These are phyloP conservation scores for Seriola dumerili DNA, from an alignment of 2,113 vertebrate species.

Conservation along the genomic window DNA sequence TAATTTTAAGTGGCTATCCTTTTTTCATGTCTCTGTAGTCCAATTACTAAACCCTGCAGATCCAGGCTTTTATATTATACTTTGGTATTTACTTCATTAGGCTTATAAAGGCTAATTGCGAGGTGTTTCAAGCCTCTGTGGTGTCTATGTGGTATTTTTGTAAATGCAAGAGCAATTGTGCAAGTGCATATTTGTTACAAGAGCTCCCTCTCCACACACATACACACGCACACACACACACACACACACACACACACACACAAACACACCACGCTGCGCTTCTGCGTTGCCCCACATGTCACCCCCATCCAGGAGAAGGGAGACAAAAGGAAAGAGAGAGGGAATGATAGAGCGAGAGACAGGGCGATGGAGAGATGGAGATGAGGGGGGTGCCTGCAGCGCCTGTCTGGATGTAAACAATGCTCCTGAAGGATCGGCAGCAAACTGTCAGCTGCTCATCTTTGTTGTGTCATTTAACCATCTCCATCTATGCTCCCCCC, in stretches of 20 bases:
- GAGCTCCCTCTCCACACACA: conserved; percentile 22
- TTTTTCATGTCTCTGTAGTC: conserved; percentile 10
- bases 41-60: conserved; percentile 16
- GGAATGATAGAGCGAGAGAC: conserved; percentile 78
- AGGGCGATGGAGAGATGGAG: conserved; percentile 79
- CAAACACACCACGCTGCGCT: conserved; percentile 57
- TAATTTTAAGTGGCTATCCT: conserved; percentile 14
- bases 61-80: conserved; percentile 17
- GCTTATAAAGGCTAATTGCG: conserved; percentile 60
- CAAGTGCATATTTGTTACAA: conserved; percentile 63
- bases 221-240: conserved; percentile 36
- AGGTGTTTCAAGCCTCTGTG: conserved; percentile 32
- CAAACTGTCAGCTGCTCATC: conserved; percentile 96
- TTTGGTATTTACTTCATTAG: conserved; percentile 60
- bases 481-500: conserved; percentile 84
- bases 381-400: conserved; percentile 87
- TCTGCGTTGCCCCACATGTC: conserved; percentile 78
- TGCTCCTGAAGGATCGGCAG: conserved; percentile 95
- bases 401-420: conserved; percentile 94
- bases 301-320: conserved; percentile 79
- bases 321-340: conserved; percentile 80
- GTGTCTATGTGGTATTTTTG: conserved; percentile 27
- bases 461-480: conserved; percentile 99
- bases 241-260: conserved; percentile 39
- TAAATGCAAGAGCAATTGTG: conserved; percentile 43